Percentiles rank a stretch among this genome's conserved stretches.
These are phyloP conservation scores for Trachemys scripta DNA, from an alignment of 2,113 vertebrate species.

Conservation along the genomic window DNA sequence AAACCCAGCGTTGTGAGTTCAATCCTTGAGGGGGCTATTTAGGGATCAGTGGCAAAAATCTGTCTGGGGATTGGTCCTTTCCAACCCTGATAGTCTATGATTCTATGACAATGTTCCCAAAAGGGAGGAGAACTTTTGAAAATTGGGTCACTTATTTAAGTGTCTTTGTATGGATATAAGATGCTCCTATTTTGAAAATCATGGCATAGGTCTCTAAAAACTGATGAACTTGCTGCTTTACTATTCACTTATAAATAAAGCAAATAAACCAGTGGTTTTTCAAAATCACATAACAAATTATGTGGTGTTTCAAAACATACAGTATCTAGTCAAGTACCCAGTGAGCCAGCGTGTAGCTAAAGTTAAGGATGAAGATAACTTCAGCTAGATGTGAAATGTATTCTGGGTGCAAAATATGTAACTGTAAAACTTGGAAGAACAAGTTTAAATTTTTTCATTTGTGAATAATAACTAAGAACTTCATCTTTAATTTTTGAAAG, in stretches of 20 bases:
- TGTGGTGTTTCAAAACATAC: background rate
- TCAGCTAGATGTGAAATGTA: background rate
- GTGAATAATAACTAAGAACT: slow-evolving; percentile 57
- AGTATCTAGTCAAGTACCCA: background rate
- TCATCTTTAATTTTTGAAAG: slow-evolving; percentile 75
- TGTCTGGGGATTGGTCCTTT: too few relatives aligned
- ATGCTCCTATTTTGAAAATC: background rate
- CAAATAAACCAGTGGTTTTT: background rate
- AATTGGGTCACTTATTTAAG: background rate
- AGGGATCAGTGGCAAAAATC: too few relatives aligned
- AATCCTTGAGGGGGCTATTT: too few relatives aligned
- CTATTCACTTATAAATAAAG: background rate
- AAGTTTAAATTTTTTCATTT: slow-evolving; percentile 48
- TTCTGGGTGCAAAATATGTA: background rate
- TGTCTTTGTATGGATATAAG: background rate
- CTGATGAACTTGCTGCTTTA: background rate
- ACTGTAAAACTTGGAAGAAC: slow-evolving; percentile 42
- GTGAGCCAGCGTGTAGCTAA: background rate
- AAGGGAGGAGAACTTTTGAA: background rate
- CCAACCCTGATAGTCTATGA: too few relatives aligned
- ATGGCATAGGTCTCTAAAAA: background rate
- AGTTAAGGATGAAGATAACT: background rate
- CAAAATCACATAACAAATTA: background rate
- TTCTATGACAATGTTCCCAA: background rate
- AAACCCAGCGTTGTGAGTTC: too few relatives aligned